A percentile compares a stretch with the other conserved stretches of the same genome.
Evolutionary conservation across 2,113 vertebrate genomes (phyloP).

Genomic region (Tringa solitaria): DNA sequence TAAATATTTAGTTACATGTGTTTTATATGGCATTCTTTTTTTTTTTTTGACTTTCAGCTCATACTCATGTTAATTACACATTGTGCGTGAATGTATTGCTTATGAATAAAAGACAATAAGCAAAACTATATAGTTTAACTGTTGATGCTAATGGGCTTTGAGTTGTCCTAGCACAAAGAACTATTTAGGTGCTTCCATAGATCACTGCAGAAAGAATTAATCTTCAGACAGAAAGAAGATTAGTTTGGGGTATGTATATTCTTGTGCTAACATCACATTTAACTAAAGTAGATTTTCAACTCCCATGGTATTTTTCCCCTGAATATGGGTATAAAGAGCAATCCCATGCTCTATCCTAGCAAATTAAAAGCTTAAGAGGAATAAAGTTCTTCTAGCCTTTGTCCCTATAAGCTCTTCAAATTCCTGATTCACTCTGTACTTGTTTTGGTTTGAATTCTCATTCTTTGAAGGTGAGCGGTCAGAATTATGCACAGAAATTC

Average conservation of each 20-base stretch:
- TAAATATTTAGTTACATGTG: background rate
- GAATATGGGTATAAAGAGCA: background rate
- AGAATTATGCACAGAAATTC: background rate
- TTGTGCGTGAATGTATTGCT: background rate
- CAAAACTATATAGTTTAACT: background rate
- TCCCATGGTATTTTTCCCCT: background rate
- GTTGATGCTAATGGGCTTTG: background rate
- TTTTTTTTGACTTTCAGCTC: background rate
- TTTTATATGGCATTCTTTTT: background rate
- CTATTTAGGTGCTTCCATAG: background rate
- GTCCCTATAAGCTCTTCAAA: background rate
- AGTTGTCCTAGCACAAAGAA: background rate
- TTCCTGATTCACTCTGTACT: background rate
- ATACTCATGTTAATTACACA: background rate
- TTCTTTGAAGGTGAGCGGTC: background rate
- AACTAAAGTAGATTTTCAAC: background rate
- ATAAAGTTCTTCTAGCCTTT: background rate
- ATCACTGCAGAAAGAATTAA: background rate
- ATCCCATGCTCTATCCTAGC: background rate
- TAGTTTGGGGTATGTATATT: background rate
- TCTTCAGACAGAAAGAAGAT: background rate
- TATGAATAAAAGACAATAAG: background rate
- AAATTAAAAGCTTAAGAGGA: slow-evolving; percentile 3
- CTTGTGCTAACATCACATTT: background rate
- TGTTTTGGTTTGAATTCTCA: background rate